phyloP scores from a whole-genome alignment of 2,888 invertebrate genomes.

The Melinaea marsaeus region DNA sequence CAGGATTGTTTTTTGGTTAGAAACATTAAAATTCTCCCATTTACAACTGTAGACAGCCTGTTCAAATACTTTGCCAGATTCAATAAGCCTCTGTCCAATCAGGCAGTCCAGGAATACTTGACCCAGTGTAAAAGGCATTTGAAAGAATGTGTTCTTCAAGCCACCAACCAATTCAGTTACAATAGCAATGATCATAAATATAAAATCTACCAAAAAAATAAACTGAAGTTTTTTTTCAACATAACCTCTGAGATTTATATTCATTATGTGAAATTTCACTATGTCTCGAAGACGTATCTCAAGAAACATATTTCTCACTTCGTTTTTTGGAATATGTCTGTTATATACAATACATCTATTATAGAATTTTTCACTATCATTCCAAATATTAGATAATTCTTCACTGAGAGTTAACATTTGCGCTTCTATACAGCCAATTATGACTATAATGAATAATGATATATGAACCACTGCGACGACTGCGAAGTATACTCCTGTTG shows the following conservation, averaged over 20 bases:
- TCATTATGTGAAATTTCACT: slow-evolving; percentile 39
- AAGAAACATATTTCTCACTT: slow-evolving; percentile 29
- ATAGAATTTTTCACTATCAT: slow-evolving; percentile 42
- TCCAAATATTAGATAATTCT: slow-evolving; percentile 43
- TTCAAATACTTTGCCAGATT: slow-evolving; percentile 47
- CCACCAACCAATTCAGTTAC: slow-evolving; percentile 50
- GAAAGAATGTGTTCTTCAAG: slow-evolving; percentile 46
- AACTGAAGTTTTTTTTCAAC: slow-evolving; percentile 40
- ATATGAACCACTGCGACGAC: slow-evolving; percentile 44
- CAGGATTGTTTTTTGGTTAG: slow-evolving; percentile 26
- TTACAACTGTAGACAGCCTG: slow-evolving; percentile 46
- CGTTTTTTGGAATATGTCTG: neutral
- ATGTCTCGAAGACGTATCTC: slow-evolving; percentile 36
- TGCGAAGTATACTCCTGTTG: slow-evolving; percentile 35
- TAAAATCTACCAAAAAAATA: slow-evolving; percentile 43
- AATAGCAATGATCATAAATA: slow-evolving; percentile 40
- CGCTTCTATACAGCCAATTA: slow-evolving; percentile 47
- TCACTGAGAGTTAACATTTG: slow-evolving; percentile 47
- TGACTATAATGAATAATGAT: slow-evolving; percentile 44
- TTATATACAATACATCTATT: neutral
- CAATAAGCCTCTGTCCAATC: slow-evolving; percentile 48
- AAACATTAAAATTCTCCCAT: slow-evolving; percentile 22
- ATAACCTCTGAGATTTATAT: slow-evolving; percentile 35
- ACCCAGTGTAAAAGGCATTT: slow-evolving; percentile 44
- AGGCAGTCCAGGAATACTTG: slow-evolving; percentile 50